phyloP scores from a whole-genome alignment of 2,888 invertebrate species.

The Apotomis betuletana region DNA sequence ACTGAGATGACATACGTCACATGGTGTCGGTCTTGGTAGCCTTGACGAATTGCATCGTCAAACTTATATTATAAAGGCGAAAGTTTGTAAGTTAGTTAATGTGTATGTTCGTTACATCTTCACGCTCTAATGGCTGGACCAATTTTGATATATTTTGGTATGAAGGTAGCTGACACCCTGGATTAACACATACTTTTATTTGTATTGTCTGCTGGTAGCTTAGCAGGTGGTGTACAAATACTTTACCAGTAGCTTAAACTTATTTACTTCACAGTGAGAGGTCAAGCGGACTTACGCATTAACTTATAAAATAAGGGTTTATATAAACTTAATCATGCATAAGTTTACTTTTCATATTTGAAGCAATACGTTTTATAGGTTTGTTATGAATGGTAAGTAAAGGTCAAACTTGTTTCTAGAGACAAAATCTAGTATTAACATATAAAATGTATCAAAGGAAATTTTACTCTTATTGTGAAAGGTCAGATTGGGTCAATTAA shows the following conservation, averaged over 20 bases:
- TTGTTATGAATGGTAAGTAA: constrained; percentile 11
- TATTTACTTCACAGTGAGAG: constrained; percentile 32
- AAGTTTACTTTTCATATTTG: constrained; percentile 3
- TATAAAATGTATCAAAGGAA: background rate
- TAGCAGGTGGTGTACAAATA: constrained; percentile 4
- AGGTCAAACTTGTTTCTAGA: constrained; percentile 2
- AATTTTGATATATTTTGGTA: no score
- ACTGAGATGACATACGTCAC: no score
- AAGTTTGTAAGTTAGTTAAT: no score
- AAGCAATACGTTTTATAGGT: constrained; percentile 12
- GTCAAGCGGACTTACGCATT: constrained; percentile 30
- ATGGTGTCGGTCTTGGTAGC: no score
- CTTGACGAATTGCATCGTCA: no score
- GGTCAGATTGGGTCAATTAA: no score
- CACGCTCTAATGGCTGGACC: no score
- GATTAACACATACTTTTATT: no score
- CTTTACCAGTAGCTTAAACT: constrained; percentile 33
- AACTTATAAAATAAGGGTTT: constrained; percentile 37
- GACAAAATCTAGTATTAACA: background rate
- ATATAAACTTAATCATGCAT: constrained; percentile 29
- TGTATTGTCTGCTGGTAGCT: background rate
- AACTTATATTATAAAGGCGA: no score
- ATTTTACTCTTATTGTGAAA: no score
- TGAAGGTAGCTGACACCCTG: no score
- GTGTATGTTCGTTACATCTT: no score